A percentile compares a stretch with the other conserved stretches of the same genome.
Conservation (phyloP, 1,140 invertebrate genomes). For the Coelopa frigida region DNA sequence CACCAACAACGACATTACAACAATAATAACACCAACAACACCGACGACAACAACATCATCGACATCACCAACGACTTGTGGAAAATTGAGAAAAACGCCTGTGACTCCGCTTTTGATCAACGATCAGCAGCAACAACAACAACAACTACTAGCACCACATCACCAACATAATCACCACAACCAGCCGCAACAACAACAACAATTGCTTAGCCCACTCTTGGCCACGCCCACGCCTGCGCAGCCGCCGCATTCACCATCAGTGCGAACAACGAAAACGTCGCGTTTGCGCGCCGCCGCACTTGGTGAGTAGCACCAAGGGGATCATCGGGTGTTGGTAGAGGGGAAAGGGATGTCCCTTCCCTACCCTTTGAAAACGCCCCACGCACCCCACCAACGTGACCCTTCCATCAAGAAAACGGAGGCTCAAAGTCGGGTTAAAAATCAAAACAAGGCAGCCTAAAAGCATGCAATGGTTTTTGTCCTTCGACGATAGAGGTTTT, state of each 20-base stretch:
- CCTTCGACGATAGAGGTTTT: too few species aligned
- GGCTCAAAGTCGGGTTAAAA: too few species aligned
- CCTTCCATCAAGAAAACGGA: too few species aligned
- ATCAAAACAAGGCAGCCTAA: too few species aligned
- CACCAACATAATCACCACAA: not conserved
- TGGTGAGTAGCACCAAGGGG: constrained; percentile 35
- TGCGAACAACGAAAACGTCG: constrained; percentile 63
- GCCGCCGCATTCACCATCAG: constrained; percentile 36
- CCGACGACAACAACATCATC: constrained; percentile 14
- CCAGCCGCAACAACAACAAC: not conserved
- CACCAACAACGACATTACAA: constrained; percentile 1
- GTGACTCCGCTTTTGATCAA: too few species aligned
- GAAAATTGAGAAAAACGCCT: too few species aligned
- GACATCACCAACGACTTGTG: not conserved
- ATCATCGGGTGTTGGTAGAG: too few species aligned
- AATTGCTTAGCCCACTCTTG: constrained; percentile 23
- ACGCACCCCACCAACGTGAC: too few species aligned
- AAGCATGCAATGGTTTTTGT: too few species aligned
- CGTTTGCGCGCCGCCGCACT: constrained; percentile 58
- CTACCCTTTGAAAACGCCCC: too few species aligned
- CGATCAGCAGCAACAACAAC: constrained; percentile 3
- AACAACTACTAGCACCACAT: not conserved
- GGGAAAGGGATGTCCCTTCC: too few species aligned
- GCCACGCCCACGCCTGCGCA: constrained; percentile 21
- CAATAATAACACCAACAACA: constrained; percentile 3